Conservation (phyloP, 2,888 invertebrate genomes). For the Choreutis nemorana region DNA sequence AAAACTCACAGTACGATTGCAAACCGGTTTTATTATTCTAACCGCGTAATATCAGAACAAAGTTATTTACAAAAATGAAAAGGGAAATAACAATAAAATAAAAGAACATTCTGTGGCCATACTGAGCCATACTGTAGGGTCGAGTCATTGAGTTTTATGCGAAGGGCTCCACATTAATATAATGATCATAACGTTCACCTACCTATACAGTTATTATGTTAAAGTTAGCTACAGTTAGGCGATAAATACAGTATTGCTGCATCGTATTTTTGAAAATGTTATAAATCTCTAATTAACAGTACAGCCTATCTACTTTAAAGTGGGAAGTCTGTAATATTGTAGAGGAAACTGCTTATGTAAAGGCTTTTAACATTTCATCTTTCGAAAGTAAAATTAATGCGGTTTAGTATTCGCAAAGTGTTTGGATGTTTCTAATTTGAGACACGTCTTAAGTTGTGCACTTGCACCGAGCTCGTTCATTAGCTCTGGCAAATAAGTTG, state of each 20-base stretch:
- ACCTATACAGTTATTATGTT: neutral
- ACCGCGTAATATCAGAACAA: conserved; percentile 13
- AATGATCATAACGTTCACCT: conserved; percentile 20
- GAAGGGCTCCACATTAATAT: conserved; percentile 33
- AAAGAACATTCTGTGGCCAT: conserved; percentile 39
- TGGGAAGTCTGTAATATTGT: too few relatives aligned
- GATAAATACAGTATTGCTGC: neutral
- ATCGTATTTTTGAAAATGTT: too few relatives aligned
- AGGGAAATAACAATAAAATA: conserved; percentile 44
- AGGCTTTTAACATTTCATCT: neutral
- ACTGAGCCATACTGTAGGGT: conserved; percentile 32
- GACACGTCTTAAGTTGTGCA: conserved; percentile 27
- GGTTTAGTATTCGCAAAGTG: neutral
- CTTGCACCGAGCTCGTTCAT: conserved; percentile 41
- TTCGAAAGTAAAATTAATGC: neutral
- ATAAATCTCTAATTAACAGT: too few relatives aligned
- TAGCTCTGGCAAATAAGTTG: conserved; percentile 36
- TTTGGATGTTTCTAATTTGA: conserved; percentile 25
- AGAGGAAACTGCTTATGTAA: too few relatives aligned
- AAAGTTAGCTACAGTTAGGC: neutral
- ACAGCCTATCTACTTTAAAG: too few relatives aligned
- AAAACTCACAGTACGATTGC: too few relatives aligned
- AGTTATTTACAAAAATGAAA: conserved; percentile 24
- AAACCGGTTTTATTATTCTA: too few relatives aligned
- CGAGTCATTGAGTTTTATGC: conserved; percentile 46